Conservation (phyloP, 2,888 invertebrate genomes). For the Itoplectis maculator region DNA sequence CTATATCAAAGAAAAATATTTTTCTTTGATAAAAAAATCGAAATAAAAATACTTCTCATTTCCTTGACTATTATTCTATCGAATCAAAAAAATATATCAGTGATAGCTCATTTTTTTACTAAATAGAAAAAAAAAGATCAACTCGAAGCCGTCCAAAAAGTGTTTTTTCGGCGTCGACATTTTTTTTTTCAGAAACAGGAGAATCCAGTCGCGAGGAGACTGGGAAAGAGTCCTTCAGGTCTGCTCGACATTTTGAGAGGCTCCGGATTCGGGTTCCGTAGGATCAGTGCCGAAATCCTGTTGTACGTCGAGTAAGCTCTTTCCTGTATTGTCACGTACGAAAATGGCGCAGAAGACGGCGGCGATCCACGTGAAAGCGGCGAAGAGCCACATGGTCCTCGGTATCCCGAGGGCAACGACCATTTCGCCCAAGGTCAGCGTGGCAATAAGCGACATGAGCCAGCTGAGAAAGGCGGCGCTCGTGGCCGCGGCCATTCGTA, state of each 20-base stretch:
- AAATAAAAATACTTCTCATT: too few species aligned
- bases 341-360: slow-evolving; percentile 72
- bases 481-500: slow-evolving; percentile 72
- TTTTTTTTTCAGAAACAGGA: background rate
- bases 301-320: slow-evolving; percentile 77
- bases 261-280: slow-evolving; percentile 17
- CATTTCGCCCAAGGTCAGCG: slow-evolving; percentile 74
- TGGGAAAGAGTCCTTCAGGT: slow-evolving; percentile 12
- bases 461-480: slow-evolving; percentile 73
- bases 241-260: slow-evolving; percentile 41
- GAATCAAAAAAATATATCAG: too few species aligned
- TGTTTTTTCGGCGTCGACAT: background rate
- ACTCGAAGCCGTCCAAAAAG: background rate
- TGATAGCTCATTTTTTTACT: too few species aligned
- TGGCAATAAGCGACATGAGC: slow-evolving; percentile 75
- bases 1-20: too few species aligned
- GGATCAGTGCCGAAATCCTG: slow-evolving; percentile 69
- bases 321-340: slow-evolving; percentile 73
- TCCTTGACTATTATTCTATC: too few species aligned
- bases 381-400: slow-evolving; percentile 76
- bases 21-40: too few species aligned
- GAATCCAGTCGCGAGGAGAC: background rate
- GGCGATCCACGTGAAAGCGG: slow-evolving; percentile 73
- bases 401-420: slow-evolving; percentile 70
- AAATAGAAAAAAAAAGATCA: too few species aligned